A percentile compares a stretch with the other conserved stretches of the same genome.
Evolutionary conservation across 2,888 invertebrate genomes (phyloP).

Genomic region (Capitulum mitella): DNA sequence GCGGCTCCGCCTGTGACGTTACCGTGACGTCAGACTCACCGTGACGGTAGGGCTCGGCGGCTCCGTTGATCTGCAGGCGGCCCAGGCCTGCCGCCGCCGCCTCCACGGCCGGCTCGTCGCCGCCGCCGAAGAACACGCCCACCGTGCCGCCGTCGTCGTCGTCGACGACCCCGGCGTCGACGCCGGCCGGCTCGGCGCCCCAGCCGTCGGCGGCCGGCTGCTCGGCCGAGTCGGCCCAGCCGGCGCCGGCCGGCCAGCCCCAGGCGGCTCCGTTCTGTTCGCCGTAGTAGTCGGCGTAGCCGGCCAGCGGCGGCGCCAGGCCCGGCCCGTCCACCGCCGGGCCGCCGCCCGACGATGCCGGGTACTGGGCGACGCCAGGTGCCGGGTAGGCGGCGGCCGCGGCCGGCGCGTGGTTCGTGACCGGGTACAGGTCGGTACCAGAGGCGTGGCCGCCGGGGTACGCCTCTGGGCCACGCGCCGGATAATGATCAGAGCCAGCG

Average conservation of each 20-base stretch:
- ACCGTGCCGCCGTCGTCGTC: background rate
- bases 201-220: background rate
- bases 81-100: background rate
- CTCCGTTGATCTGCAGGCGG: background rate
- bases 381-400: background rate
- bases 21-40: too few species aligned
- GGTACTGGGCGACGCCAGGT: too few species aligned
- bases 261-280: background rate
- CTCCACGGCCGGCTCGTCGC: background rate
- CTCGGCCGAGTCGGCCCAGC: too few species aligned
- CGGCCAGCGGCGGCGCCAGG: background rate
- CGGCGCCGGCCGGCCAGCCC: background rate
- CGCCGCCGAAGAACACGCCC: slow-evolving; percentile 12
- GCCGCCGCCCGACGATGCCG: too few species aligned
- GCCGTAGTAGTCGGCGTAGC: background rate
- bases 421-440: background rate
- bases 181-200: background rate
- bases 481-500: background rate
- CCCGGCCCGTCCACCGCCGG: background rate
- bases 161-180: background rate
- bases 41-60: background rate
- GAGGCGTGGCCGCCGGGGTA: background rate
- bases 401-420: background rate
- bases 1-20: too few species aligned
- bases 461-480: background rate